A percentile compares a stretch with the other conserved stretches of the same genome.
phyloP scores from a whole-genome alignment of 2,888 invertebrate genomes.

The Drosophila niveifrons region DNA sequence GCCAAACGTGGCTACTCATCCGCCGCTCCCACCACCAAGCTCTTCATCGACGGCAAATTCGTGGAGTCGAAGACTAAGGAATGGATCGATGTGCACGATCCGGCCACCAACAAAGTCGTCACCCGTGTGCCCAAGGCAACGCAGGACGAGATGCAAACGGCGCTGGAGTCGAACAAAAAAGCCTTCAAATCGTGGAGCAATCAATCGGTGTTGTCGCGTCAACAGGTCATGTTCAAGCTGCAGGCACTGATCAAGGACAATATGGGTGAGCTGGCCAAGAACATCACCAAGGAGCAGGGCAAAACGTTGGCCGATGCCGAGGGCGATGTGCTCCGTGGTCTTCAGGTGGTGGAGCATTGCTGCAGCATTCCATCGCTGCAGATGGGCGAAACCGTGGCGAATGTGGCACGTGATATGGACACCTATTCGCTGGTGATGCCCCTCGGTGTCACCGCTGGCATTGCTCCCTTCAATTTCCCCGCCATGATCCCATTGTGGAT shows the following conservation, averaged over 20 bases:
- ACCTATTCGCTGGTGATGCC: slow-evolving; percentile 96
- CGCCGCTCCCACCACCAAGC: slow-evolving; percentile 91
- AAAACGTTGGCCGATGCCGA: slow-evolving; percentile 98
- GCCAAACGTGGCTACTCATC: slow-evolving; percentile 86
- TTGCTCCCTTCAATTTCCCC: slow-evolving; percentile 99
- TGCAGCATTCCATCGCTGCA: slow-evolving; percentile 96
- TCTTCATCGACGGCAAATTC: slow-evolving; percentile 98
- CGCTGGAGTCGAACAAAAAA: slow-evolving; percentile 93
- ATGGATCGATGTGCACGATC: slow-evolving; percentile 98
- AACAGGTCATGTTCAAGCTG: slow-evolving; percentile 95
- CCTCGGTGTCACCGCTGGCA: slow-evolving; percentile 94
- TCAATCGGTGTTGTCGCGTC: slow-evolving; percentile 95
- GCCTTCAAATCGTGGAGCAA: slow-evolving; percentile 94
- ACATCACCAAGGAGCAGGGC: slow-evolving; percentile 98
- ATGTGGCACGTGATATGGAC: slow-evolving; percentile 97
- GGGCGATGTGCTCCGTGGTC: slow-evolving; percentile 98
- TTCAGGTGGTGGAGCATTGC: slow-evolving; percentile 99
- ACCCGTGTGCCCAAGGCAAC: slow-evolving; percentile 96
- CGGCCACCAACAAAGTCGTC: slow-evolving; percentile 95
- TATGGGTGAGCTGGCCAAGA: slow-evolving; percentile 94
- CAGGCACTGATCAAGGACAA: slow-evolving; percentile 95
- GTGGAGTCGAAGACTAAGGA: slow-evolving; percentile 96
- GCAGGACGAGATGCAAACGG: slow-evolving; percentile 93
- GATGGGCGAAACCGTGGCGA: slow-evolving; percentile 95
- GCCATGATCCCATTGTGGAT: slow-evolving; percentile 99